Conservation (phyloP, 2,113 vertebrate species). For the Hemibagrus wyckioides region DNA sequence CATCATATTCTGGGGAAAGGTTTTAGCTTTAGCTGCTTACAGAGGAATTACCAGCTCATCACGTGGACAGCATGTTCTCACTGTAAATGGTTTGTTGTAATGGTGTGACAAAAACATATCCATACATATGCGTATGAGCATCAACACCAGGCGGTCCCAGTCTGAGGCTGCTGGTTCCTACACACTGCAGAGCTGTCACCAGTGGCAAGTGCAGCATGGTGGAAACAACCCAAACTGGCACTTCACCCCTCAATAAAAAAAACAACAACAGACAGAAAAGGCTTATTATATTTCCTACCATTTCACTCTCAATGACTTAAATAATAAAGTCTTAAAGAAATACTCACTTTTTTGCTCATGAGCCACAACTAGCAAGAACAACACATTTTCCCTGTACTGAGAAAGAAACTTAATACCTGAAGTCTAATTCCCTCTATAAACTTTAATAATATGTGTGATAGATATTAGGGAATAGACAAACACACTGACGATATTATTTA, state of each 20-base stretch:
- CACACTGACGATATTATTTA: background rate
- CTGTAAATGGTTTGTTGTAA: background rate
- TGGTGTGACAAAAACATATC: background rate
- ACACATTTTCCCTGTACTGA: background rate
- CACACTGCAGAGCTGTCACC: constrained; percentile 36
- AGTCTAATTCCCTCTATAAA: background rate
- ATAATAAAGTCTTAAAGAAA: background rate
- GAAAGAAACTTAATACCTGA: background rate
- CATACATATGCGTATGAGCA: background rate
- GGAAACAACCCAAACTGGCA: constrained; percentile 41
- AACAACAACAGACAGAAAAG: background rate
- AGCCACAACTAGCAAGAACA: background rate
- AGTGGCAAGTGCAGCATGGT: constrained; percentile 32
- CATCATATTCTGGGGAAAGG: background rate
- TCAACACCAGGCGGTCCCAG: constrained; percentile 13
- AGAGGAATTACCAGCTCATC: background rate
- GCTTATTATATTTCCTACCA: background rate
- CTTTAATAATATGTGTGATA: background rate
- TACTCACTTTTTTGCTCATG: background rate
- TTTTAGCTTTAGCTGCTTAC: background rate
- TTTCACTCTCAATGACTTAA: background rate
- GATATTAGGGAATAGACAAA: background rate
- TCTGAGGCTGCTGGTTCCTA: constrained; percentile 13
- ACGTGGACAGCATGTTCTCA: background rate
- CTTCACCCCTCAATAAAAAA: background rate